A percentile compares a stretch with the other conserved stretches of the same genome.
Conservation (phyloP, 1,140 invertebrate species). For the Dolichoris vasculosae region DNA sequence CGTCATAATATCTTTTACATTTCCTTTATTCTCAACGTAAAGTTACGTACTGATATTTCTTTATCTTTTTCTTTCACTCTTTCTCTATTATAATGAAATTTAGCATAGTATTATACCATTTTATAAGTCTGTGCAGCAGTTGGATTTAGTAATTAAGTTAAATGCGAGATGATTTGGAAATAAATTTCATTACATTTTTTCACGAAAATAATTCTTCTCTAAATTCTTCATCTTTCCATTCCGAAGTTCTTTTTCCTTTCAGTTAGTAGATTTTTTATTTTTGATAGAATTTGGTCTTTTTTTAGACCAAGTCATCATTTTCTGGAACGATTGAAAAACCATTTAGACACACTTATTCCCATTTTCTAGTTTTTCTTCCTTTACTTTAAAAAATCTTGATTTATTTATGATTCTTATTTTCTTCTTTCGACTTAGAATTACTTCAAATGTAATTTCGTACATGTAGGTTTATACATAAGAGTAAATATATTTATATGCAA, state of each 20-base stretch:
- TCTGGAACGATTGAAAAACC: background rate
- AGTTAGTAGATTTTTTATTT: background rate
- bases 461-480: background rate
- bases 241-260: background rate
- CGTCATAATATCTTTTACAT: background rate
- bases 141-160: background rate
- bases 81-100: background rate
- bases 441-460: background rate
- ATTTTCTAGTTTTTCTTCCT: background rate
- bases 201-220: background rate
- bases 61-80: background rate
- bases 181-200: background rate
- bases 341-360: background rate
- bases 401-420: background rate
- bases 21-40: background rate
- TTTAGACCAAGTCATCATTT: background rate
- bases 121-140: background rate
- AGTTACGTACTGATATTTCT: background rate
- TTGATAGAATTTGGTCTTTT: background rate
- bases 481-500: too few species aligned
- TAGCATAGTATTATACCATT: background rate
- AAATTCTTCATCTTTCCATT: background rate
- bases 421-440: background rate
- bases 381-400: background rate
- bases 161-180: background rate